Percentiles rank a stretch among this genome's conserved stretches.
These are phyloP conservation scores for Miichthys miiuy DNA, from an alignment of 2,797 vertebrate species.

Conservation along the genomic window DNA sequence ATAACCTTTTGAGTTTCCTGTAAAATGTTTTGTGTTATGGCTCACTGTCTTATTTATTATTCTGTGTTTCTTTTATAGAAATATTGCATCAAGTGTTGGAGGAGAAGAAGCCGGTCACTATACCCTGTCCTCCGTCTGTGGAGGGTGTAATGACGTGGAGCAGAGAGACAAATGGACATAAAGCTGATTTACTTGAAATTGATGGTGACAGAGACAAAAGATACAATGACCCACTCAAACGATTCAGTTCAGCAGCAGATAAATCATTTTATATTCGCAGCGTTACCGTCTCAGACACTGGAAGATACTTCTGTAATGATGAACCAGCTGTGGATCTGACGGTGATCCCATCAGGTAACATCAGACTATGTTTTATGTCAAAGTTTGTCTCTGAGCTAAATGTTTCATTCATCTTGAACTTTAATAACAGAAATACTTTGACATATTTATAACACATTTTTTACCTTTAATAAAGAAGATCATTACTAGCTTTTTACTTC, in stretches of 20 bases:
- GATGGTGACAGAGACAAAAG: rapidly evolving
- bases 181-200: not conserved
- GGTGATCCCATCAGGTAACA: constrained; percentile 48
- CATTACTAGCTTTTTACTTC: too few relatives aligned
- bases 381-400: not conserved
- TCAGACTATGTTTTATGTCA: not conserved
- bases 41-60: too few relatives aligned
- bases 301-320: constrained; percentile 1
- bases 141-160: not conserved
- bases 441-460: too few relatives aligned
- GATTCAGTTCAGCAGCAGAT: rapidly evolving
- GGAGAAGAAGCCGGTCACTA: rapidly evolving
- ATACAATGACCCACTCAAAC: rapidly evolving
- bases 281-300: not conserved
- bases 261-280: rapidly evolving
- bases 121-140: not conserved
- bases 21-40: too few relatives aligned
- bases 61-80: not conserved
- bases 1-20: too few relatives aligned
- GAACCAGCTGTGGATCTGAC: not conserved
- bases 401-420: not conserved
- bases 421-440: not conserved
- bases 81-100: not conserved
- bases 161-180: not conserved
- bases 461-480: too few relatives aligned